These are phyloP conservation scores for Parnassius glacialis DNA, from an alignment of 2,888 invertebrate species.

Conservation along the genomic window DNA sequence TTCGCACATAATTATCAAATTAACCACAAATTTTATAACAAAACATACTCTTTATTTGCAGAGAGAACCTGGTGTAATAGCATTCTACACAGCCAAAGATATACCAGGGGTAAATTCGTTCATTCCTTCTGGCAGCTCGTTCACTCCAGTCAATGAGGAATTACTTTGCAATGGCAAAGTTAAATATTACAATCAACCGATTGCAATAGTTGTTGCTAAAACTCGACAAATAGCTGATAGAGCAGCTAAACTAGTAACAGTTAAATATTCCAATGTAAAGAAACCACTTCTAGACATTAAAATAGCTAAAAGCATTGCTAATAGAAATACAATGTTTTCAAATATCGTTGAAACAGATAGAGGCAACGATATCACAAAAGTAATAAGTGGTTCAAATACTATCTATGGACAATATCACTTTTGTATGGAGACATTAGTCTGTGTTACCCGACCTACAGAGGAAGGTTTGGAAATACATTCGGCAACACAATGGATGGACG, in stretches of 20 bases:
- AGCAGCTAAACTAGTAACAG: slow-evolving; percentile 78
- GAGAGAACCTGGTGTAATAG: slow-evolving; percentile 82
- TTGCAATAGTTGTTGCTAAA: slow-evolving; percentile 80
- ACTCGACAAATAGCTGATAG: slow-evolving; percentile 71
- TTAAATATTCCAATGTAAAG: slow-evolving; percentile 68
- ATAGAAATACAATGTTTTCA: slow-evolving; percentile 33
- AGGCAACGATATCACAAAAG: slow-evolving; percentile 59
- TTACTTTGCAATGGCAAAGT: slow-evolving; percentile 52
- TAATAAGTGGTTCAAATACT: slow-evolving; percentile 71
- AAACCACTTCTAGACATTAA: slow-evolving; percentile 48
- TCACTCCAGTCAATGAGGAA: slow-evolving; percentile 54
- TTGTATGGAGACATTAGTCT: slow-evolving; percentile 85
- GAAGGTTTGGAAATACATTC: slow-evolving; percentile 84
- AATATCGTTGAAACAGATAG: slow-evolving; percentile 41
- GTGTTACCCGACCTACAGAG: slow-evolving; percentile 83
- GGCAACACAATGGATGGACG: slow-evolving; percentile 82
- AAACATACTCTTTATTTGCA: slow-evolving; percentile 46
- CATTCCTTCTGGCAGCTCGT: slow-evolving; percentile 42
- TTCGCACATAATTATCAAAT: too few species aligned
- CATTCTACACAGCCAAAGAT: slow-evolving; percentile 82
- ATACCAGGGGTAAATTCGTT: slow-evolving; percentile 85
- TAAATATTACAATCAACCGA: slow-evolving; percentile 51
- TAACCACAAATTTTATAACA: background rate
- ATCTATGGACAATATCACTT: slow-evolving; percentile 85
- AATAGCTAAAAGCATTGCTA: slow-evolving; percentile 38